Evolutionary conservation across 1,140 invertebrate genomes (phyloP).

Genomic region (Zaprionus africanus): DNA sequence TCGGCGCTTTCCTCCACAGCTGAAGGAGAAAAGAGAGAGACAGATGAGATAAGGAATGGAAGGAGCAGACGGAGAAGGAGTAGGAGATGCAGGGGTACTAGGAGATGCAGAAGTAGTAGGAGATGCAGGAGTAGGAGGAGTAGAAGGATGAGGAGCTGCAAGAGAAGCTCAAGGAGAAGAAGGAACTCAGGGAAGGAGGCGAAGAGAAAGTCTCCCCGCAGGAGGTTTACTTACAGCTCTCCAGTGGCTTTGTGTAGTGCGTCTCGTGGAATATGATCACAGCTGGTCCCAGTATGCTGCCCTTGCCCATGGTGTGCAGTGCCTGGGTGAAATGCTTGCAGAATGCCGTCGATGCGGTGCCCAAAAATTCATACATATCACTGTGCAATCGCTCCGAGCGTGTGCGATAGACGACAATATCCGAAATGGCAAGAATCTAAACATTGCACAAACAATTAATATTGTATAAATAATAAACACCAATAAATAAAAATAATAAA

Average conservation of each 20-base stretch:
- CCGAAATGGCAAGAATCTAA: conserved; percentile 89
- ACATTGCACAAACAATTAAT: background rate
- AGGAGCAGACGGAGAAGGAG: no score
- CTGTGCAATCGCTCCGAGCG: conserved; percentile 90
- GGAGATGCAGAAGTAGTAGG: no score
- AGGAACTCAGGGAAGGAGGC: no score
- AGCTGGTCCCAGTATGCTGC: conserved; percentile 88
- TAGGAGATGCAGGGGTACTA: no score
- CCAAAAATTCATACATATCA: conserved; percentile 93
- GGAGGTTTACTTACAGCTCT: conserved; percentile 53
- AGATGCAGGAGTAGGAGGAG: no score
- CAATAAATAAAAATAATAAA: background rate
- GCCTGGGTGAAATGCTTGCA: conserved; percentile 90
- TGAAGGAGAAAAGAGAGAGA: conserved; percentile 37
- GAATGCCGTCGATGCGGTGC: conserved; percentile 91
- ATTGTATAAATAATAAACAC: no score
- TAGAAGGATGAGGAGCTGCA: no score
- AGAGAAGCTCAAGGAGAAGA: no score
- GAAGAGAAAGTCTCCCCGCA: no score
- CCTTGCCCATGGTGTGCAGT: conserved; percentile 86
- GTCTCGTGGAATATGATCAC: conserved; percentile 94
- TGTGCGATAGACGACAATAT: conserved; percentile 93
- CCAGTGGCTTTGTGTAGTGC: conserved; percentile 86
- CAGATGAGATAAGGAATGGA: no score
- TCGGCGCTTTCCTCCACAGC: conserved; percentile 87